phyloP scores from a whole-genome alignment of 2,888 invertebrate species.

The Masnerella sp. region DNA sequence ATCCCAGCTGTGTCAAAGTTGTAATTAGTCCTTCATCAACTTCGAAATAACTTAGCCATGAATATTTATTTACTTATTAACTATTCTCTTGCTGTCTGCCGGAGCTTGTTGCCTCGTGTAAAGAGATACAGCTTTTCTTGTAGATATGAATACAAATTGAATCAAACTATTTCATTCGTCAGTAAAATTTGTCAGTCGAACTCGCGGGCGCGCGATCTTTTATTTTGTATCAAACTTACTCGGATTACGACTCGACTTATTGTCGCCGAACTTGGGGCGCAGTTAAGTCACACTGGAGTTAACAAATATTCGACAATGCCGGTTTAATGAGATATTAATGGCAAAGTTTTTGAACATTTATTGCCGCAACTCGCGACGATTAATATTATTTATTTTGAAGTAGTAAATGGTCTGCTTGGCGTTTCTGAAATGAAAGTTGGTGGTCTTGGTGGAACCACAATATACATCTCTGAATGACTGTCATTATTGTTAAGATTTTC shows the following conservation, averaged over 20 bases:
- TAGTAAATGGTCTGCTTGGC: too few relatives aligned
- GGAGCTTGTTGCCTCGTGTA: slow-evolving; percentile 44
- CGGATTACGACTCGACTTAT: not conserved
- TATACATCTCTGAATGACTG: too few relatives aligned
- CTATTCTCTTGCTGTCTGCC: slow-evolving; percentile 50
- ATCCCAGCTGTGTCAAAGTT: slow-evolving; percentile 62
- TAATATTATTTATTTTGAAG: too few relatives aligned
- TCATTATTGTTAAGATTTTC: too few relatives aligned
- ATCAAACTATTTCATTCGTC: slow-evolving; percentile 38
- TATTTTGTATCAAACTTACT: not conserved
- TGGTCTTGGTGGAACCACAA: too few relatives aligned
- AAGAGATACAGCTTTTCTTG: slow-evolving; percentile 46
- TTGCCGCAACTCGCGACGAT: too few relatives aligned
- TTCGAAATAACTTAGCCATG: slow-evolving; percentile 65
- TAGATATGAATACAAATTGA: slow-evolving; percentile 49
- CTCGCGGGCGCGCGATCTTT: not conserved
- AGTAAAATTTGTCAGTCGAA: slow-evolving; percentile 1
- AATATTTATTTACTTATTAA: slow-evolving; percentile 72
- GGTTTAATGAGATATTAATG: too few relatives aligned
- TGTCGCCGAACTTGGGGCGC: not conserved
- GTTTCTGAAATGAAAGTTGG: too few relatives aligned
- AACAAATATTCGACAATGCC: not conserved
- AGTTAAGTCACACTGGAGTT: not conserved
- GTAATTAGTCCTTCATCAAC: slow-evolving; percentile 64
- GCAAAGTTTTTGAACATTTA: too few relatives aligned